Percentiles rank a stretch among this genome's conserved stretches.
phyloP scores from a whole-genome alignment of 2,113 vertebrate species.

The Aythya baeri region DNA sequence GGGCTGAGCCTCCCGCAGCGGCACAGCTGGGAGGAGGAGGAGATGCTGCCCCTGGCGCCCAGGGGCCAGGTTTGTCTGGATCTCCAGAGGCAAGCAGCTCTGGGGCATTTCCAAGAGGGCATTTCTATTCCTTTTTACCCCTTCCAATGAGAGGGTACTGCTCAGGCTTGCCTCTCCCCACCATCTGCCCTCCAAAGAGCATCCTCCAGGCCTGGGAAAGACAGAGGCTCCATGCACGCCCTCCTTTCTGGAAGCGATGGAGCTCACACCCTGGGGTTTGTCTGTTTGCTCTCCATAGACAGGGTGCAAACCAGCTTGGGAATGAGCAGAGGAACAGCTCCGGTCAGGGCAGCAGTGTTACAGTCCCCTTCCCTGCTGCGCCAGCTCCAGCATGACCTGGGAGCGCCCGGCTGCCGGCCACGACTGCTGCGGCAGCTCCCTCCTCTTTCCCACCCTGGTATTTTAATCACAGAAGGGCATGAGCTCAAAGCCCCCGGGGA shows the following conservation, averaged over 20 bases:
- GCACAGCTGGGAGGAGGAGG: neutral
- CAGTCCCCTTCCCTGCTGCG: neutral
- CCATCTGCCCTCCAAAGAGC: neutral
- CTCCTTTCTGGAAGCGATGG: neutral
- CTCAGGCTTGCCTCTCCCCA: neutral
- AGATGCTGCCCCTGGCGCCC: too few relatives aligned
- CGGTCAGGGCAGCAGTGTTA: neutral
- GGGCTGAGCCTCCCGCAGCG: accelerated
- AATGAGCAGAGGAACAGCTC: neutral
- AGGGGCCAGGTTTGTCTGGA: accelerated
- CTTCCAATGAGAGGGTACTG: neutral
- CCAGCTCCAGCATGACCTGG: neutral
- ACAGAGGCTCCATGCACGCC: neutral
- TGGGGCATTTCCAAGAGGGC: neutral
- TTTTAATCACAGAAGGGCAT: neutral
- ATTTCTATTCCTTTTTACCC: neutral
- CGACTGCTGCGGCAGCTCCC: neutral
- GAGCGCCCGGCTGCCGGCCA: neutral
- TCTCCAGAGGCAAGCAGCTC: accelerated
- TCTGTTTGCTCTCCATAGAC: neutral
- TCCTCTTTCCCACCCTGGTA: neutral
- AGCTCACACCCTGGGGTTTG: neutral
- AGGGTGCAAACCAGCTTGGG: neutral
- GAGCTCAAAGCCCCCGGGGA: neutral
- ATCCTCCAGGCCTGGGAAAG: neutral